Evolutionary conservation across 2,888 invertebrate species (phyloP).

Genomic region (Thera obeliscata): DNA sequence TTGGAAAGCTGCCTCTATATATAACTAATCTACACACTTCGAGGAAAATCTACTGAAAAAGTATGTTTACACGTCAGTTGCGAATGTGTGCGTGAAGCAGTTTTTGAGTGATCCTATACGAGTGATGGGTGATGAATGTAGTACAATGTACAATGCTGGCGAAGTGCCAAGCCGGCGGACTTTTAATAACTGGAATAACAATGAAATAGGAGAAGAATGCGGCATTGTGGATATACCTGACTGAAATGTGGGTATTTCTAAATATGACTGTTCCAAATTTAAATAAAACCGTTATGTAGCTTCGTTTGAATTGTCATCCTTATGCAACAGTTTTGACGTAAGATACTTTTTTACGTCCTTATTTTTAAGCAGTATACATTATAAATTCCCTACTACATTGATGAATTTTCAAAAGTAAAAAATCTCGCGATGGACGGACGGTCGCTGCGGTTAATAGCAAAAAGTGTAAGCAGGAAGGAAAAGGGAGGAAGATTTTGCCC

Average conservation of each 20-base stretch:
- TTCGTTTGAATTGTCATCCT: no score
- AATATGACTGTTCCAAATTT: no score
- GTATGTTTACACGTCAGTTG: conserved; percentile 30
- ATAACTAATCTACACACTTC: conserved; percentile 23
- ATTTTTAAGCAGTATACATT: no score
- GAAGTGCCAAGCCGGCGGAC: conserved; percentile 15
- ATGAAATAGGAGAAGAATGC: conserved; percentile 20
- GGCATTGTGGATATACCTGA: conserved; percentile 1
- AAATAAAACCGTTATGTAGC: no score
- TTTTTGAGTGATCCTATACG: conserved; percentile 26
- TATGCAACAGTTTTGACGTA: no score
- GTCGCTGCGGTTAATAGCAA: no score
- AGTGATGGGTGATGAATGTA: conserved; percentile 30
- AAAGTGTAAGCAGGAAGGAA: no score
- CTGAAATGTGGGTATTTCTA: neutral
- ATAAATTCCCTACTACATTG: no score
- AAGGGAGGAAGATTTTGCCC: no score
- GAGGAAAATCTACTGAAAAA: conserved; percentile 27
- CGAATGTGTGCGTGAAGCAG: conserved; percentile 15
- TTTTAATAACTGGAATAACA: conserved; percentile 30
- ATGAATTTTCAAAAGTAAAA: no score
- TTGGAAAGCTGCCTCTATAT: conserved; percentile 10
- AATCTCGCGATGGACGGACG: no score
- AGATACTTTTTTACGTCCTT: no score
- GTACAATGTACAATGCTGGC: conserved; percentile 21